These are phyloP conservation scores for Lacanobia wlatinum DNA, from an alignment of 2,888 invertebrate species.

Conservation along the genomic window DNA sequence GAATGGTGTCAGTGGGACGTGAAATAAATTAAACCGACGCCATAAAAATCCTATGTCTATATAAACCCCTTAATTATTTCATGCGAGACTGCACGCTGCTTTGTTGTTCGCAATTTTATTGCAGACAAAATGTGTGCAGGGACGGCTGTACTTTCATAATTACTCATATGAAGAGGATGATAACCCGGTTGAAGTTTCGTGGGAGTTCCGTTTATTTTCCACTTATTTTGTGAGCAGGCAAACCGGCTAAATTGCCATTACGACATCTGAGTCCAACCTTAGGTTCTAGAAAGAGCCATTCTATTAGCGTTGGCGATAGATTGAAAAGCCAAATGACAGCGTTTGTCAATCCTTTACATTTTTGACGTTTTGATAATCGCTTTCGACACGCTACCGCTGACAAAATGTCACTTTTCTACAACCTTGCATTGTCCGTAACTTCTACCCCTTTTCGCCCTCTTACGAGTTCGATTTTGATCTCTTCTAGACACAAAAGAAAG, in stretches of 20 bases:
- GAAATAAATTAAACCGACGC: conserved; percentile 57
- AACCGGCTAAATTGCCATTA: conserved; percentile 33
- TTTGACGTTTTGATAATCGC: too few relatives aligned
- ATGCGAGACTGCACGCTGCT: conserved; percentile 38
- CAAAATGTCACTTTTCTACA: too few relatives aligned
- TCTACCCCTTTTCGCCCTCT: conserved; percentile 36
- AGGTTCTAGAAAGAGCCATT: too few relatives aligned
- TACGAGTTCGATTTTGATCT: conserved; percentile 52
- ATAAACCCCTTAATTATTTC: conserved; percentile 49
- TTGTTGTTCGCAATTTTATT: conserved; percentile 50
- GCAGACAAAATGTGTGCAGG: conserved; percentile 27
- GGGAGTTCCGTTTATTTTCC: conserved; percentile 26
- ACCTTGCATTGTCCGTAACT: conserved; percentile 22
- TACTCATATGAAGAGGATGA: conserved; percentile 10
- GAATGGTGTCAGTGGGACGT: conserved; percentile 53
- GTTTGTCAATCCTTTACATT: too few relatives aligned
- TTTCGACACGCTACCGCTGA: too few relatives aligned
- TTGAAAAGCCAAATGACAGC: too few relatives aligned
- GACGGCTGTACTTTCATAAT: conserved; percentile 19
- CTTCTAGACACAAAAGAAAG: conserved; percentile 45
- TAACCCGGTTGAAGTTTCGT: conserved; percentile 14
- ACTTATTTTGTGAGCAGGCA: conserved; percentile 20
- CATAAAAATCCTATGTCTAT: conserved; percentile 50
- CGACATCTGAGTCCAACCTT: conserved; percentile 11
- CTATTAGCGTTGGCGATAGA: too few relatives aligned